Conservation (phyloP, 1,140 invertebrate species). For the Drosophila ananassae region DNA sequence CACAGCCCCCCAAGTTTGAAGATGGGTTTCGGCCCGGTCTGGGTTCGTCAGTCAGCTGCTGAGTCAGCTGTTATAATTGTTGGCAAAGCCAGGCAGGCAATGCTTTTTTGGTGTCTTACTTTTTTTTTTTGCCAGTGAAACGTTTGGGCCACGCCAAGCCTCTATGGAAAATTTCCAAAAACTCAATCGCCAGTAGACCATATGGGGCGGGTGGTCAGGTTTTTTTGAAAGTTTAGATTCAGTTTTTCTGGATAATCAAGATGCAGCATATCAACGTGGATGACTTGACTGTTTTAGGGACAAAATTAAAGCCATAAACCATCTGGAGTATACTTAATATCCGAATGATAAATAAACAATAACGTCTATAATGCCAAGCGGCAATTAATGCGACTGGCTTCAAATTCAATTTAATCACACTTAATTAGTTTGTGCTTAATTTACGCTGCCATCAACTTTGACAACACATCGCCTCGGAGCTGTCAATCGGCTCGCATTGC, state of each 20-base stretch:
- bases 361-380: background rate
- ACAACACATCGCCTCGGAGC: constrained; percentile 4
- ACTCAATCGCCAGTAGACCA: constrained; percentile 11
- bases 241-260: constrained; percentile 1
- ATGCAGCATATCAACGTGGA: background rate
- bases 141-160: background rate
- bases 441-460: constrained; percentile 9
- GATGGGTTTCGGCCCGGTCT: constrained; percentile 26
- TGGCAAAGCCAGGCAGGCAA: constrained; percentile 20
- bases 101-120: background rate
- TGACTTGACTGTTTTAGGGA: background rate
- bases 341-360: background rate
- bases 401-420: constrained; percentile 8
- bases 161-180: constrained; percentile 27
- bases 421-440: constrained; percentile 17
- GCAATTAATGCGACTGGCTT: background rate
- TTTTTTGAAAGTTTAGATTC: constrained; percentile 2
- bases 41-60: constrained; percentile 41
- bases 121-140: constrained; percentile 26
- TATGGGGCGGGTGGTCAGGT: background rate
- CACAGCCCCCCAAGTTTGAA: constrained; percentile 4
- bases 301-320: background rate
- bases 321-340: background rate
- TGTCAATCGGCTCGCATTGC: constrained; percentile 2
- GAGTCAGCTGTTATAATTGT: constrained; percentile 51